Evolutionary conservation across 2,113 vertebrate species (phyloP).

Genomic region (Platysternon megacephalum): DNA sequence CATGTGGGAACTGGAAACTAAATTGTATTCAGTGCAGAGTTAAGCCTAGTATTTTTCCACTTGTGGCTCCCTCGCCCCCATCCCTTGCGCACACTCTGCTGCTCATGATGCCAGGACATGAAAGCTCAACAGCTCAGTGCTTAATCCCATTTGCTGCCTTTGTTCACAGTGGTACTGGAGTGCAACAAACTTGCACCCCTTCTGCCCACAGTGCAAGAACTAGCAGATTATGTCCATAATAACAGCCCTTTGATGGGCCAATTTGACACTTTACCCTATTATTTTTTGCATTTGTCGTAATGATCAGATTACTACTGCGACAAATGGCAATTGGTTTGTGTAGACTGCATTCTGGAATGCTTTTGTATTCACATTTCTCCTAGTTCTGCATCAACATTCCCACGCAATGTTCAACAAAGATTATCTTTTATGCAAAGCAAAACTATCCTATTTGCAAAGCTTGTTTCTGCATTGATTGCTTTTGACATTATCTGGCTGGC

Average conservation of each 20-base stretch:
- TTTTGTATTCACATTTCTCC: not conserved
- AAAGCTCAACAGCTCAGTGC: not conserved
- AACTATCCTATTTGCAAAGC: not conserved
- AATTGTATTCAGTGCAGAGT: not conserved
- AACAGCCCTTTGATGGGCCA: not conserved
- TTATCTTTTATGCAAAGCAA: conserved; percentile 16
- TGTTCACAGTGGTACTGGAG: not conserved
- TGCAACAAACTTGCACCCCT: not conserved
- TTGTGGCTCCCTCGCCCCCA: not conserved
- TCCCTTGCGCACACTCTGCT: not conserved
- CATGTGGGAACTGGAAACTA: not conserved
- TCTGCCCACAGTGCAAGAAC: not conserved
- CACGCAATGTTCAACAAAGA: not conserved
- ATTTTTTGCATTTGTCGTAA: not conserved
- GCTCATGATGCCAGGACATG: not conserved
- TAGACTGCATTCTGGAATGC: not conserved
- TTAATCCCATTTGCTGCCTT: not conserved
- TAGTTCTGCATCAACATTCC: not conserved
- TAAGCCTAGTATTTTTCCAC: not conserved
- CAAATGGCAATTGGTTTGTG: fast-evolving
- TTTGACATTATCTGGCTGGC: conserved; percentile 36
- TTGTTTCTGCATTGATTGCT: not conserved
- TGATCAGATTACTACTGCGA: fast-evolving
- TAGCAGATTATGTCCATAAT: not conserved
- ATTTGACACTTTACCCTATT: not conserved